These are phyloP conservation scores for Todus mexicanus DNA, from an alignment of 2,797 vertebrate genomes.

Conservation along the genomic window DNA sequence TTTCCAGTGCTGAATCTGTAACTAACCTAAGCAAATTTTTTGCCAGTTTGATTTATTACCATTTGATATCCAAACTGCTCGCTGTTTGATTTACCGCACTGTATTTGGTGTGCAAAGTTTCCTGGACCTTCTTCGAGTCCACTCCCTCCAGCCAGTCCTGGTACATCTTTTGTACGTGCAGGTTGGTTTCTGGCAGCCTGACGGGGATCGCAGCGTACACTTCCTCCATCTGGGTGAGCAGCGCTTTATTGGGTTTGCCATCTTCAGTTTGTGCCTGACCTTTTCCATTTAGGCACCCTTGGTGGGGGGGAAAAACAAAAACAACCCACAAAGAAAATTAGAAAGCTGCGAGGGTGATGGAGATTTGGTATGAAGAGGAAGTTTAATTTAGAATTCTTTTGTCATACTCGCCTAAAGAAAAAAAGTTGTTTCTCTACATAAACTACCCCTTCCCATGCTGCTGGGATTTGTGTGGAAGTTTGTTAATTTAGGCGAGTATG, in stretches of 20 bases:
- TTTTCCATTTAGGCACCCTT: constrained; percentile 91
- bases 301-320: not conserved
- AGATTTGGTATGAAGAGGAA: not conserved
- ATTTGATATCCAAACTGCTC: constrained; percentile 74
- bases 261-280: constrained; percentile 85
- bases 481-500: too few species aligned
- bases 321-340: not conserved
- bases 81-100: constrained; percentile 43
- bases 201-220: constrained; percentile 84
- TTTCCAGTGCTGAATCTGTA: not conserved
- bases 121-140: constrained; percentile 76
- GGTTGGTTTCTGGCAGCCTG: constrained; percentile 80
- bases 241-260: constrained; percentile 78
- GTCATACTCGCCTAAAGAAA: not conserved
- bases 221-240: constrained; percentile 90
- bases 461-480: not conserved
- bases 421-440: not conserved
- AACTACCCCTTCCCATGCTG: not conserved
- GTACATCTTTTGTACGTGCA: constrained; percentile 83
- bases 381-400: not conserved
- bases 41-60: constrained; percentile 49
- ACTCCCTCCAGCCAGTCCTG: constrained; percentile 89
- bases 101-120: constrained; percentile 84
- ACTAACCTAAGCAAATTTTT: not conserved
- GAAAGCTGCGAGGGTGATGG: not conserved